A percentile compares a stretch with the other conserved stretches of the same genome.
These are phyloP conservation scores for Rhagonycha fulva DNA, from an alignment of 2,888 invertebrate genomes.

Conservation along the genomic window DNA sequence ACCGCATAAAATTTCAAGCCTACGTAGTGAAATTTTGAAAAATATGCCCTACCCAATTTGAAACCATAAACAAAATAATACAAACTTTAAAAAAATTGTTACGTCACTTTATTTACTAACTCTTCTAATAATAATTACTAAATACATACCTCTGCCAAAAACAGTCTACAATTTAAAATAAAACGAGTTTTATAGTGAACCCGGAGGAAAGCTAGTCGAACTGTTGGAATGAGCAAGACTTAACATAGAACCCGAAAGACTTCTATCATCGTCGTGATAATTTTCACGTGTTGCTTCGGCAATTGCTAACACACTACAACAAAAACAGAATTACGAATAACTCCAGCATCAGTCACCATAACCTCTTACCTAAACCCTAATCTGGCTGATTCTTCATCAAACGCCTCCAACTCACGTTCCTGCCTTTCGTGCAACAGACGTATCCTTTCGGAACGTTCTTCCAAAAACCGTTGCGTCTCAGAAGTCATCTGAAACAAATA, in stretches of 20 bases:
- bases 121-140: not conserved
- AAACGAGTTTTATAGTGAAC: slow-evolving; percentile 30
- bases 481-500: slow-evolving; percentile 77
- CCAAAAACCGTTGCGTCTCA: slow-evolving; percentile 88
- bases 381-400: slow-evolving; percentile 92
- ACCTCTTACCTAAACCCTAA: slow-evolving; percentile 88
- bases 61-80: not conserved
- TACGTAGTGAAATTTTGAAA: not conserved
- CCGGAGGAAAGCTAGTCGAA: slow-evolving; percentile 88
- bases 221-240: slow-evolving; percentile 95
- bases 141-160: slow-evolving; percentile 21
- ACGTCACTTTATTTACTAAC: not conserved
- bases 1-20: not conserved
- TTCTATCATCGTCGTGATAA: slow-evolving; percentile 89
- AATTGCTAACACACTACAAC: slow-evolving; percentile 83
- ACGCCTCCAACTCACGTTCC: slow-evolving; percentile 86
- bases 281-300: slow-evolving; percentile 88
- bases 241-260: slow-evolving; percentile 91
- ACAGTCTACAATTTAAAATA: slow-evolving; percentile 1
- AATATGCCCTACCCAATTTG: not conserved
- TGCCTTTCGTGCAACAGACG: slow-evolving; percentile 88
- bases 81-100: not conserved
- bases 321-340: slow-evolving; percentile 9
- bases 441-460: slow-evolving; percentile 89
- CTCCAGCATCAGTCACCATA: not conserved